Base-by-base conservation (phyloP, 2,888 invertebrate genomes). In the Thysanoteuthis rhombus region DNA sequence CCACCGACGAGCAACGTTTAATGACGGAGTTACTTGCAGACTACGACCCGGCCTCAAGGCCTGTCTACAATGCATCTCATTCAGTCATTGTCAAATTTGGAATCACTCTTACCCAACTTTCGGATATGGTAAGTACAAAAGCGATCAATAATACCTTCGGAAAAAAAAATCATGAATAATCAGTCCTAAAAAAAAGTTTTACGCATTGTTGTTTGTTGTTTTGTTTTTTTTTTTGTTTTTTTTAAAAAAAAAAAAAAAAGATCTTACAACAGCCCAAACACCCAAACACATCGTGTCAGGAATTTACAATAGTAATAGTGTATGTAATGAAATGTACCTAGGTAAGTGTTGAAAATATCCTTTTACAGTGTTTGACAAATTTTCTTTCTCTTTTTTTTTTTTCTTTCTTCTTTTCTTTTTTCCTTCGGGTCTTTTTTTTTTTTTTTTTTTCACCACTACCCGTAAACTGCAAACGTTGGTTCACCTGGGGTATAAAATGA, bases 51-150 rank as follows among this genome's bases (percentile, higher is more conserved):
- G 96, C 96, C 0, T 95, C 97, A 0, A 94, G 97, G 52, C 97
- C 97, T 0, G 97, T 97, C 1, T 97, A 95, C 94, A 97, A 97
- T 94, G 97, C 97, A 28, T 96, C 97, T 1, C 95, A 96, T 92
- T 96, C 94, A 0, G 96, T 97, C 47, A 95, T 95, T 3, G 96
- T 97, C 47, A 96, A 96, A 94, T 97, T 97, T 95, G 97, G 97
- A 75, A 95, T 97, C 45, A 96, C 97, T 0, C 94, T 97, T n/a
- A 96, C 96, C 19, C 97, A 97, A 94, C 96, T 97, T 75, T 95
- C 96, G 19, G 97, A 97, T 94, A 97, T 97, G 97, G 97, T 97
- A 95, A 96, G 96, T 95, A 75, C 38, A 40, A 58, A 47, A 36
- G 45, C 40, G 42, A 91, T 75, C 75, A 92, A 92, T 45, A 45